Evolutionary conservation across 1,140 invertebrate genomes (phyloP).

Genomic region (Hestina assimilis): DNA sequence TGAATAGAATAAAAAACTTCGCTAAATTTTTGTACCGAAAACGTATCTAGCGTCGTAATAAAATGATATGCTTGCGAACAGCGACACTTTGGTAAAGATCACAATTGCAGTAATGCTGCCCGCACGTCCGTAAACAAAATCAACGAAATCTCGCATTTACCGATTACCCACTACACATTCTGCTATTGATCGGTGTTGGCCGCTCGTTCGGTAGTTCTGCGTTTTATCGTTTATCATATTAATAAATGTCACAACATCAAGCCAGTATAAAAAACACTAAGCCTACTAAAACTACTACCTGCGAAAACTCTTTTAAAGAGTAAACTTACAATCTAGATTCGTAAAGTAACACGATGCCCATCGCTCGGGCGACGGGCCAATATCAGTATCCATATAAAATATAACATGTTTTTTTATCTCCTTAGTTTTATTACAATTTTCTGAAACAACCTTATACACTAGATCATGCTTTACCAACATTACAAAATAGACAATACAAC

Average conservation of each 20-base stretch:
- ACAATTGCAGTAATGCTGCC: constrained; percentile 58
- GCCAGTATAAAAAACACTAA: constrained; percentile 80
- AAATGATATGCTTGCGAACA: constrained; percentile 76
- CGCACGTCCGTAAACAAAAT: constrained; percentile 52
- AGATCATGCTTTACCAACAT: constrained; percentile 70
- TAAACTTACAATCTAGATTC: constrained; percentile 76
- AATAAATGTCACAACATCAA: constrained; percentile 80
- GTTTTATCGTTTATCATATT: constrained; percentile 68
- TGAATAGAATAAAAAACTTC: constrained; percentile 73
- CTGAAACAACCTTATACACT: constrained; percentile 74
- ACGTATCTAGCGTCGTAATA: constrained; percentile 72
- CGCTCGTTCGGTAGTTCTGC: constrained; percentile 64
- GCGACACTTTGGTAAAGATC: constrained; percentile 74
- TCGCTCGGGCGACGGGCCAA: constrained; percentile 43
- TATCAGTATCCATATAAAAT: constrained; percentile 75
- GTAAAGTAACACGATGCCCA: constrained; percentile 71
- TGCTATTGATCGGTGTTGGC: constrained; percentile 67
- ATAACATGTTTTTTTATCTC: constrained; percentile 71
- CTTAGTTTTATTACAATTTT: constrained; percentile 77
- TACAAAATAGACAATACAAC: constrained; percentile 76
- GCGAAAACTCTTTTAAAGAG: constrained; percentile 79
- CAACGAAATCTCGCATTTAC: constrained; percentile 43
- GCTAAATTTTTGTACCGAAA: constrained; percentile 75
- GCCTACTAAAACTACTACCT: constrained; percentile 79
- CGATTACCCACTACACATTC: constrained; percentile 75